A percentile compares a stretch with the other conserved stretches of the same genome.
phyloP scores from a whole-genome alignment of 2,797 vertebrate genomes.

The Kryptopterus vitreolus region DNA sequence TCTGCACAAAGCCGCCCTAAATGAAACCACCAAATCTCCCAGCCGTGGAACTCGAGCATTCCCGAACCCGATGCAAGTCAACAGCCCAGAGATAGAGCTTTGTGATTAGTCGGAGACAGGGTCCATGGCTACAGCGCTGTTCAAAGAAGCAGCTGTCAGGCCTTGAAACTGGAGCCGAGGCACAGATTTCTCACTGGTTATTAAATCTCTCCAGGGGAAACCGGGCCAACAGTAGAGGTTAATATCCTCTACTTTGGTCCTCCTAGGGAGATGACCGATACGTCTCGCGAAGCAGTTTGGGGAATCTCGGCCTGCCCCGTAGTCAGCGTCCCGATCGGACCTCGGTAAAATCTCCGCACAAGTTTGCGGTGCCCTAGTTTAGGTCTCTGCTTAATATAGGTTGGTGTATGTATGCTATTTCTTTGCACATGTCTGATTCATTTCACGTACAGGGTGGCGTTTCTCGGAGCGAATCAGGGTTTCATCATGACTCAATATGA shows the following conservation, averaged over 20 bases:
- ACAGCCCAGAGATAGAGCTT: slow-evolving; percentile 46
- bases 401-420: background rate
- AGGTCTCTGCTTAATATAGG: background rate
- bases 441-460: background rate
- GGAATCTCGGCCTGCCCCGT: slow-evolving; percentile 15
- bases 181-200: slow-evolving; percentile 56
- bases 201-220: slow-evolving; percentile 62
- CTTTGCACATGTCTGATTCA: slow-evolving; percentile 4
- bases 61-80: slow-evolving; percentile 46
- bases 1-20: slow-evolving; percentile 74
- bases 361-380: background rate
- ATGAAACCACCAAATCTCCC: slow-evolving; percentile 62
- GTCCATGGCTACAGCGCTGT: slow-evolving; percentile 33
- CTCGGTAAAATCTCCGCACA: background rate
- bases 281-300: slow-evolving; percentile 22
- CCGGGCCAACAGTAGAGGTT: slow-evolving; percentile 50
- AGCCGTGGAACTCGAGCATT: slow-evolving; percentile 45
- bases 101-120: slow-evolving; percentile 39
- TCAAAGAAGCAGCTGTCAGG: slow-evolving; percentile 58
- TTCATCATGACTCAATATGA: background rate
- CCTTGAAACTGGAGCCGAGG: slow-evolving; percentile 50
- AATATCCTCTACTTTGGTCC: slow-evolving; percentile 41
- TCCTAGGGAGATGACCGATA: slow-evolving; percentile 32
- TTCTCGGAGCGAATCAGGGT: background rate
- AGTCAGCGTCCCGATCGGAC: background rate